Base-by-base conservation (phyloP, 2,113 vertebrate genomes). In the Pampusana beccarii region DNA sequence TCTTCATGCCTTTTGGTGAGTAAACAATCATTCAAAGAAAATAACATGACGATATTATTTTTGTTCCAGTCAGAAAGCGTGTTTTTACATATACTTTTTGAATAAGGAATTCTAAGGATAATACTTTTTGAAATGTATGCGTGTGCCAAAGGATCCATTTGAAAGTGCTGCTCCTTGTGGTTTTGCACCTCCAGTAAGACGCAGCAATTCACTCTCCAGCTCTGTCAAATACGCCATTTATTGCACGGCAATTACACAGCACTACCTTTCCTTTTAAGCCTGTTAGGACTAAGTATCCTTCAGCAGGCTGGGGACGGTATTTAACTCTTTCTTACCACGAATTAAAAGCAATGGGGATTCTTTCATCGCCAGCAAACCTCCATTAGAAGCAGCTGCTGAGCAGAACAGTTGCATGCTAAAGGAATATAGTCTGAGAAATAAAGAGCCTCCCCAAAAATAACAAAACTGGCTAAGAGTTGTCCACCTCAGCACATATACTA, bases 111-210 rank as follows among this genome's bases (percentile, higher is more conserved):
- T 95, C 28, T 69, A 28, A 61, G 73, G 83, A 53, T 89, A 72
- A 93, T 80, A 34, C 18, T 57, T 90, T 84, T 64, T 69, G 23
- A 92, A 71, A 81, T 31, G 61, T 21, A 81, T 74, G n/a, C 17
- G 28, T 2, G 3, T 80, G 83, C 86, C 71, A 95, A 57, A 91
- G 34, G 66, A 93, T 87, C 84, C 54, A 91, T 92, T 70, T 95
- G 57, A 86, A 93, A 96, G 70, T 44, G 67, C 25, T 34, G 24
- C 38, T 90, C 70, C 61, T 58, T 72, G 53, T 70, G 31, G 72
- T 95, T 96, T 88, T 93, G 94, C 53, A 82, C 69, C 80, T 69
- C 38, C 56, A 78, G 31, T 74, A 90, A 93, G 73, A 91, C 78
- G 46, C 4, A 66, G 91, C 73, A 95, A 71, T 92, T 97, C 69